Conservation (phyloP, 1,140 invertebrate species). For the Ladona fulva region DNA sequence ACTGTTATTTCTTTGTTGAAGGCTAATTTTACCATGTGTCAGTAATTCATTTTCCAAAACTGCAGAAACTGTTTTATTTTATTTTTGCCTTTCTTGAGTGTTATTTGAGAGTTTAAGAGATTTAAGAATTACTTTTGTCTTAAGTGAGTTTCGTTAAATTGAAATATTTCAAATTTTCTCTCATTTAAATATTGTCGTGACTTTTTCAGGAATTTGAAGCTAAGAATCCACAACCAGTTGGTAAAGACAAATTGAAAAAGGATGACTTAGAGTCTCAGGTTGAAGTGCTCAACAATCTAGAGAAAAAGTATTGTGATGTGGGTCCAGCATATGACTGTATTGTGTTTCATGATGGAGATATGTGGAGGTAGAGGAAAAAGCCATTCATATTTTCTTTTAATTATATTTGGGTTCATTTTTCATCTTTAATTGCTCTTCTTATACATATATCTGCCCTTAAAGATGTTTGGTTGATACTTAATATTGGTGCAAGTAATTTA, state of each 20-base stretch:
- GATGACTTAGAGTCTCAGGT: slow-evolving; percentile 83
- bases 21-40: no score
- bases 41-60: no score
- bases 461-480: no score
- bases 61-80: no score
- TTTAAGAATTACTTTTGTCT: neutral
- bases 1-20: no score
- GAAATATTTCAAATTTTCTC: neutral
- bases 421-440: no score
- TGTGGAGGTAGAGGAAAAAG: slow-evolving; percentile 72
- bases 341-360: slow-evolving; percentile 76
- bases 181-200: neutral
- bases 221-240: slow-evolving; percentile 40
- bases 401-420: no score
- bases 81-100: neutral
- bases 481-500: no score
- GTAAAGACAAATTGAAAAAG: slow-evolving; percentile 72
- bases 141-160: no score
- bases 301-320: slow-evolving; percentile 81
- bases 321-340: slow-evolving; percentile 91
- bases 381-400: no score
- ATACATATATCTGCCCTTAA: no score
- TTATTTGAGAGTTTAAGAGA: neutral
- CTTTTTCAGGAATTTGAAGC: slow-evolving; percentile 48
- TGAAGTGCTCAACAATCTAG: slow-evolving; percentile 70